Base-by-base conservation (phyloP, 2,797 vertebrate species). In the Gymnoscopelus braueri region DNA sequence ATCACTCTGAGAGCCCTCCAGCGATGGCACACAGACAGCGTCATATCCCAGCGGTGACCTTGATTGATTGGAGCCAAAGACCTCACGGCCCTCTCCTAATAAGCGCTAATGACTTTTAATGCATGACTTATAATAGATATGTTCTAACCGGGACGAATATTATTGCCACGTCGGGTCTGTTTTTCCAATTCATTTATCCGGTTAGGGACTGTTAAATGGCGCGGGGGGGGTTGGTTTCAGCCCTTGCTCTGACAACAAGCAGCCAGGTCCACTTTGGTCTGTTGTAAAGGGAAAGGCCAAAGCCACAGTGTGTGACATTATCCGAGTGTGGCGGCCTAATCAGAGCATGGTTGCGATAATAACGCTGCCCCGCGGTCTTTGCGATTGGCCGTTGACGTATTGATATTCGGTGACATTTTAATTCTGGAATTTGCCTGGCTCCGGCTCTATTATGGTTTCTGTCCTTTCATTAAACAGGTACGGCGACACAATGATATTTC, bases 1-100 rank as follows among this genome's bases (percentile, higher is more conserved):
- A 91, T 91, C 91, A 86, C 81, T 84, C 84, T 86, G 74, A 89
- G 80, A 86, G 83, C 84, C 87, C 84, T 86, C 58, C 72, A 80
- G 84, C 73, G 55, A 87, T 75, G 54, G 44, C 24, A 56, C 54
- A 9, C 23, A n/a, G n/a, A 54, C 32, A 13, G 76, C 61, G 69
- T 77, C 84, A 73, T 19, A 19, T 84, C 82, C 81, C 67, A 53
- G 71, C 67, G 19, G 56, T 84, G 91, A 90, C 89, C 92, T 93
- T 87, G 89, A 92, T 84, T 88, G 88, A 92, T 89, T 86, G 87
- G 77, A 79, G 77, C 83, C 67, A 77, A 67, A 72, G 78, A 82
- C 80, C 70, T 72, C 59, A 23, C 59, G 60, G 87, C 65, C 69
- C 63, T 65, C 72, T 85, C 69, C 77, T 86, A 88, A 89, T 59